Evolutionary conservation across 2,113 vertebrate species (phyloP).

Genomic region (Daubentonia madagascariensis): DNA sequence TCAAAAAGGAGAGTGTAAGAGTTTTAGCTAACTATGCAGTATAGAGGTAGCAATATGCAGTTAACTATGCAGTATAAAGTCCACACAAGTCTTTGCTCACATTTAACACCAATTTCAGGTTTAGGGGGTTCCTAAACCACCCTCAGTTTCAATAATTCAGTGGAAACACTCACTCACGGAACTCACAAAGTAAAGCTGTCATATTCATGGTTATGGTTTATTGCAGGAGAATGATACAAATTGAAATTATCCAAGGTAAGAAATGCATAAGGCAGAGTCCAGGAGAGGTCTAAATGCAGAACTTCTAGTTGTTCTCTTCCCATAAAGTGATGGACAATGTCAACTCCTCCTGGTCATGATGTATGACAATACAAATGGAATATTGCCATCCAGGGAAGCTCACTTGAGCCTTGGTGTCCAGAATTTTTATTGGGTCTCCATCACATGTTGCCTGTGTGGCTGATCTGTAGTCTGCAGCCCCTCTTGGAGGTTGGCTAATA

Average conservation of each 20-base stretch:
- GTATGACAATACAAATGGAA: not conserved
- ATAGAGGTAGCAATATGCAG: too few relatives aligned
- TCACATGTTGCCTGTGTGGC: not conserved
- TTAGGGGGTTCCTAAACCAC: not conserved
- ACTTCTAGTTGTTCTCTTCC: not conserved
- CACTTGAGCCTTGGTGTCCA: not conserved
- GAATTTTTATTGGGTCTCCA: not conserved
- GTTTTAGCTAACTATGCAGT: not conserved
- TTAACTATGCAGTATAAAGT: not conserved
- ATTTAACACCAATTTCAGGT: not conserved
- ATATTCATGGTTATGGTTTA: not conserved
- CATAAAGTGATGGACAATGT: not conserved
- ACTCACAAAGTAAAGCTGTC: not conserved
- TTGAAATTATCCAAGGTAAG: not conserved
- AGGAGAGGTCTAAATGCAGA: accelerated
- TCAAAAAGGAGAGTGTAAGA: not conserved
- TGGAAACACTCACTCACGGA: not conserved
- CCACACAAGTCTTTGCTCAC: not conserved
- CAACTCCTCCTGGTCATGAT: not conserved
- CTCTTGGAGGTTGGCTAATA: not conserved
- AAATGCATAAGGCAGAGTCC: not conserved
- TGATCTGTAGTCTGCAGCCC: not conserved
- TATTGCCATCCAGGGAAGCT: not conserved
- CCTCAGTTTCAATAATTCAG: not conserved
- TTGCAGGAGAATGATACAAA: not conserved